A percentile compares a stretch with the other conserved stretches of the same genome.
These are phyloP conservation scores for Palythoa grandis DNA, from an alignment of 92 coral and sea anemone species.

Conservation along the genomic window DNA sequence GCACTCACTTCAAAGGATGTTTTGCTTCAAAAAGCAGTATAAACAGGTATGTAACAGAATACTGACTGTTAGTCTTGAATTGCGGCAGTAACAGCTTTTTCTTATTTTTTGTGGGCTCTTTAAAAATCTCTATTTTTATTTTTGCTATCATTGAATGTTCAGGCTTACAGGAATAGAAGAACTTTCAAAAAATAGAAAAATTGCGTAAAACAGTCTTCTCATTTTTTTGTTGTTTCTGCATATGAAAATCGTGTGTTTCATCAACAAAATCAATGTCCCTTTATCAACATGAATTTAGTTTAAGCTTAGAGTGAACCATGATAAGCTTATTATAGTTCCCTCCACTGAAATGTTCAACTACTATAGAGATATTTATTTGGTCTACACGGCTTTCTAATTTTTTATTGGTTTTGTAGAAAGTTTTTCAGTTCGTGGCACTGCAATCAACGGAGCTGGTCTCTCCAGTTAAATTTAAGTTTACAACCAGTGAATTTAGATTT, in stretches of 20 bases:
- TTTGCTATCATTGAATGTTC: too few relatives aligned
- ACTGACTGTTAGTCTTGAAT: neutral
- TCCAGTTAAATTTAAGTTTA: too few relatives aligned
- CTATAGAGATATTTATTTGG: neutral
- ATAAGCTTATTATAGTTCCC: neutral
- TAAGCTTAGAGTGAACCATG: neutral
- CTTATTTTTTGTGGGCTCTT: neutral
- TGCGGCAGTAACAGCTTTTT: neutral
- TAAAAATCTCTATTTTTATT: neutral
- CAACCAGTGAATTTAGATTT: too few relatives aligned
- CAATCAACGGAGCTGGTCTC: too few relatives aligned
- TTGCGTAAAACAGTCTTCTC: too few relatives aligned
- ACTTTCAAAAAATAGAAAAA: too few relatives aligned
- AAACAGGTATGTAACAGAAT: neutral
- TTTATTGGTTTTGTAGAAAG: neutral
- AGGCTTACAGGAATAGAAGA: neutral
- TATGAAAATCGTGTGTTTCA: too few relatives aligned
- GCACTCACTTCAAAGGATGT: neutral
- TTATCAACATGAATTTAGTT: neutral
- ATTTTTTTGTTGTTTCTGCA: too few relatives aligned
- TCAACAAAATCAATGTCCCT: too few relatives aligned
- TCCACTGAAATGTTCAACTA: neutral
- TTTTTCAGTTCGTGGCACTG: neutral
- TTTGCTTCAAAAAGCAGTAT: neutral
- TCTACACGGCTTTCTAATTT: neutral